Base-by-base conservation (phyloP, 53 echinoderm and acorn worm genomes). In the Arbacia lixula region DNA sequence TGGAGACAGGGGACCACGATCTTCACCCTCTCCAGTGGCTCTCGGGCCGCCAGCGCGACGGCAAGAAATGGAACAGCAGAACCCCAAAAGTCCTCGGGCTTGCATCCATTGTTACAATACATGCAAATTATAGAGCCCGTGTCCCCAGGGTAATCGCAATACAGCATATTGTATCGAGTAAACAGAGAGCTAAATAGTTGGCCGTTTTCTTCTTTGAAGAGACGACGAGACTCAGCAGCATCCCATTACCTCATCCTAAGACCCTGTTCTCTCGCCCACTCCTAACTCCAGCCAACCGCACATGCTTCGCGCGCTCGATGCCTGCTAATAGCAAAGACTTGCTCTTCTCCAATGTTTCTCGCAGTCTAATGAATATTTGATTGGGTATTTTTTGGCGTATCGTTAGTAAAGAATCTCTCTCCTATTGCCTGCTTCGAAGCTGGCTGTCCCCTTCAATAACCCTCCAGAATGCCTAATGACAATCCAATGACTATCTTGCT, bases 101-200 rank as follows among this genome's bases (percentile, higher is more conserved):
- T 57, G 31, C 82, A 62, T 81, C 64, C 50, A 81, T 81, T 81
- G 82, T 81, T 81, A 63, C 82, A 42, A 43, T 63, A 81, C 82
- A 81, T 81, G 82, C 64, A 81, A 81, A 64, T 81, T 49, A 35
- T 63, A 58, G 64, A 81, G 39, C 14, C 51, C 34, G 42, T 46
- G 41, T 81, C 82, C 82, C 82, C 32, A 46, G 82, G 82, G 82
- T 64, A 64, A 63, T 81, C 64, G 82, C 34, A 30, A 64, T 63
- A 81, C 82, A 63, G 42, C 82, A 81, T 81, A 81, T 81, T 81
- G 82, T 81, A 81, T 46, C 82, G 33, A 50, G 64, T 81, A 81
- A 81, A 81, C 65, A 74, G 74, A 29, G 74, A 19, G 74, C 14
- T 53, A 34, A 33, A 33, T 52, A 21, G 52, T 53, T 53, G 74